Percentiles rank a stretch among this genome's conserved stretches.
phyloP scores from a whole-genome alignment of 2,797 vertebrate genomes.

The Gallinago nigripennis region DNA sequence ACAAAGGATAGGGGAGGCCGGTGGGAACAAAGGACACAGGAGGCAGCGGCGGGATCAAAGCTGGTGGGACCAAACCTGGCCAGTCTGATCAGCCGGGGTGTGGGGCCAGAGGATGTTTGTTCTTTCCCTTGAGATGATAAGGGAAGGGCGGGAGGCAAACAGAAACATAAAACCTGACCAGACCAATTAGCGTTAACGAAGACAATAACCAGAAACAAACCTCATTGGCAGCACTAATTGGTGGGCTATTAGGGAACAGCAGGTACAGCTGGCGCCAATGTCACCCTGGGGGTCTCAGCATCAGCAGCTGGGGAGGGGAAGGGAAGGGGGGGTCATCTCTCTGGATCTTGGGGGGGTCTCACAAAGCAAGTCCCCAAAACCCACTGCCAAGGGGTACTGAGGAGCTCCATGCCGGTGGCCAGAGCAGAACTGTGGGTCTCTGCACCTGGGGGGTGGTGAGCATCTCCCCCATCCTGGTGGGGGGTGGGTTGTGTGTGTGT shows the following conservation, averaged over 20 bases:
- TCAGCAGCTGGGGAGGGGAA: background rate
- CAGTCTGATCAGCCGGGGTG: rapidly evolving
- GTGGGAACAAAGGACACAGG: too few species aligned
- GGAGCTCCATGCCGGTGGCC: rapidly evolving
- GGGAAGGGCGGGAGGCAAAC: background rate
- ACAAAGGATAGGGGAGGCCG: rapidly evolving
- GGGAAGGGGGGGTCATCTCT: too few species aligned
- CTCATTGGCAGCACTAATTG: background rate
- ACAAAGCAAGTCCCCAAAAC: background rate
- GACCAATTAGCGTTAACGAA: background rate
- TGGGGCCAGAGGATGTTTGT: background rate
- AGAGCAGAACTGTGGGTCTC: rapidly evolving
- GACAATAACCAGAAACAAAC: background rate
- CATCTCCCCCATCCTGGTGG: background rate
- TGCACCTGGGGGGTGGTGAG: background rate
- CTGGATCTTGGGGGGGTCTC: background rate
- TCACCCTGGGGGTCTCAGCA: background rate
- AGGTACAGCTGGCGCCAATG: too few species aligned
- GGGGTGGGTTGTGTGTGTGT: too few species aligned
- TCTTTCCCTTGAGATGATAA: background rate
- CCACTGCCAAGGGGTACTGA: background rate
- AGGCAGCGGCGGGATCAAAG: background rate
- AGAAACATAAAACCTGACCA: background rate
- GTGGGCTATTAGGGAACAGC: background rate
- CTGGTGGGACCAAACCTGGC: background rate